Conservation (phyloP, 2,797 vertebrate genomes). For the Chelmon rostratus region DNA sequence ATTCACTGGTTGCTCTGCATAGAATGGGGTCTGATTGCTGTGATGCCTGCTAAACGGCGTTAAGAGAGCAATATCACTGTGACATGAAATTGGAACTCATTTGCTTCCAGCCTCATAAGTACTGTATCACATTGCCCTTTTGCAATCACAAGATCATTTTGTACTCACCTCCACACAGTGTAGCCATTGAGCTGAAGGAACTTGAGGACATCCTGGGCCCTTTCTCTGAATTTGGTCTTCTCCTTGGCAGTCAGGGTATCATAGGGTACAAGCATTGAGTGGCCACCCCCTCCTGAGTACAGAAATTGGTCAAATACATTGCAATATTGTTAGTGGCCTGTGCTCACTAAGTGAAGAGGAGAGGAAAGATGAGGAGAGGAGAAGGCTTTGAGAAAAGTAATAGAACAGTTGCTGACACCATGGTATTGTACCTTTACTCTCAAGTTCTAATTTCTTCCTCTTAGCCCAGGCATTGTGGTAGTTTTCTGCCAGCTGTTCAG, state of each 20-base stretch:
- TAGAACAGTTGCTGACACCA: background rate
- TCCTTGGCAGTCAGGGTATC: slow-evolving; percentile 92
- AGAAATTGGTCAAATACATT: slow-evolving; percentile 31
- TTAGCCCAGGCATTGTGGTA: slow-evolving; percentile 95
- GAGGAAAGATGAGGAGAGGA: background rate
- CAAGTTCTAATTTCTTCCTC: slow-evolving; percentile 92
- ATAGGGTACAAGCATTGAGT: slow-evolving; percentile 91
- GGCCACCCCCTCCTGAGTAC: slow-evolving; percentile 87
- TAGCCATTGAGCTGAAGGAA: slow-evolving; percentile 95
- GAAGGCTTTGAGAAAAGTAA: background rate
- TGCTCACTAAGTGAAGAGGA: background rate
- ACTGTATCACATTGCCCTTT: slow-evolving; percentile 1
- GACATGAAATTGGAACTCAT: slow-evolving; percentile 43
- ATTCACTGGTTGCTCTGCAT: background rate
- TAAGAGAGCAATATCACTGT: background rate
- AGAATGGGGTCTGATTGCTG: background rate
- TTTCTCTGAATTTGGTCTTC: slow-evolving; percentile 92
- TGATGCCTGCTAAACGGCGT: background rate
- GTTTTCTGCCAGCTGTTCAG: slow-evolving; percentile 96
- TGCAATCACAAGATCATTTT: slow-evolving; percentile 12
- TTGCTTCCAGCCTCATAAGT: slow-evolving; percentile 9
- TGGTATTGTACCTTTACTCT: slow-evolving; percentile 91
- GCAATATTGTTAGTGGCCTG: background rate
- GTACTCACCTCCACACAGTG: slow-evolving; percentile 90
- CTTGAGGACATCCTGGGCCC: slow-evolving; percentile 94